Evolutionary conservation across 2,888 invertebrate species (phyloP).

Genomic region (Eupithecia centaureata): DNA sequence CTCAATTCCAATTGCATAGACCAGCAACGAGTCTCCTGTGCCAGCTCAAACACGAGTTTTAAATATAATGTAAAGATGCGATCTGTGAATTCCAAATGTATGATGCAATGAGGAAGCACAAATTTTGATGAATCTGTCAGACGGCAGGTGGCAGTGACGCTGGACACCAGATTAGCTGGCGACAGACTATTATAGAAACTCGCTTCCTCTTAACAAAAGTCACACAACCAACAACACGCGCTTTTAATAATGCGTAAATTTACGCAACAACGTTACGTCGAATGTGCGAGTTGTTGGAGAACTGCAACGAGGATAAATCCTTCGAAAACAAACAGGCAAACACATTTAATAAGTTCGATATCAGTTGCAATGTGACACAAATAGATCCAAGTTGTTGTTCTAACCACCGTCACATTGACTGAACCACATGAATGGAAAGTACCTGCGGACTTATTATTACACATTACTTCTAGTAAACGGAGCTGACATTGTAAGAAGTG

Average conservation of each 20-base stretch:
- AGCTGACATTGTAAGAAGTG: conserved; percentile 17
- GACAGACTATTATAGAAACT: conserved; percentile 23
- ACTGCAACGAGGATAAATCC: conserved; percentile 28
- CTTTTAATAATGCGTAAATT: conserved; percentile 11
- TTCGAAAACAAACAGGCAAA: conserved; percentile 36
- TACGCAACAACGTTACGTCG: conserved; percentile 26
- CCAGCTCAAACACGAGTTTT: conserved; percentile 20
- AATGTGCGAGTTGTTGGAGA: conserved; percentile 18
- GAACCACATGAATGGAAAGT: conserved; percentile 32
- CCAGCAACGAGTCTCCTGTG: conserved; percentile 6
- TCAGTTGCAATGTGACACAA: conserved; percentile 26
- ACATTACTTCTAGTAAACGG: conserved; percentile 18
- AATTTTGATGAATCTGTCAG: conserved; percentile 33
- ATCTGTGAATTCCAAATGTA: conserved; percentile 14
- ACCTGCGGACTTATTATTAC: conserved; percentile 26
- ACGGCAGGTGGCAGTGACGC: conserved; percentile 31
- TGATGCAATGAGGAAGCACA: conserved; percentile 21
- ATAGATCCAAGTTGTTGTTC: conserved; percentile 22
- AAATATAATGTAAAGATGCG: conserved; percentile 15
- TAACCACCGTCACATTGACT: conserved; percentile 12
- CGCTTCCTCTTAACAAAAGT: background rate
- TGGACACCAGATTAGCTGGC: conserved; percentile 28
- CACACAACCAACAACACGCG: background rate
- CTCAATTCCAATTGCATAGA: conserved; percentile 35
- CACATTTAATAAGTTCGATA: conserved; percentile 31